A percentile compares a stretch with the other conserved stretches of the same genome.
Conservation (phyloP, 2,797 vertebrate species). For the Smutsia temminckii region DNA sequence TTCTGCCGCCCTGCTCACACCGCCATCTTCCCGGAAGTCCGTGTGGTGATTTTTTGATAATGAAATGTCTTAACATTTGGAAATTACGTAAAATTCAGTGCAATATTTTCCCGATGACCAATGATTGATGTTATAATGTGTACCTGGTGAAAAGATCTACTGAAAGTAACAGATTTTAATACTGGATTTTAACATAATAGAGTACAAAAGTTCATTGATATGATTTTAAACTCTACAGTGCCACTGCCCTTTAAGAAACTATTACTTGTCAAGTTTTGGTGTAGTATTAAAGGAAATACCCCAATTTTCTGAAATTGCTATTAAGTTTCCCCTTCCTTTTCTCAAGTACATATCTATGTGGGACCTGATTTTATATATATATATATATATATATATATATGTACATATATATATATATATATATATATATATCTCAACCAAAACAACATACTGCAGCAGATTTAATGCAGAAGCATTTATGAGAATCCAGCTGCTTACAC, state of each 20-base stretch:
- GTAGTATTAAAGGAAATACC: constrained; percentile 34
- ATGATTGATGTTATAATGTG: background rate
- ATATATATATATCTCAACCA: background rate
- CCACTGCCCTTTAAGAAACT: background rate
- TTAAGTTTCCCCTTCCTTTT: background rate
- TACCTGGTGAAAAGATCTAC: background rate
- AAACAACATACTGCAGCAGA: background rate
- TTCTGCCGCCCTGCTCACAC: too few species aligned
- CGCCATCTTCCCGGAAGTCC: too few species aligned
- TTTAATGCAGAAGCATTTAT: background rate
- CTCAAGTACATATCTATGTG: background rate
- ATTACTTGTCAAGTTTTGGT: constrained; percentile 60
- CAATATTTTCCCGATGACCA: background rate
- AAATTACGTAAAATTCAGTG: background rate
- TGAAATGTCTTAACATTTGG: constrained; percentile 36
- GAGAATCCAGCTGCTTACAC: background rate
- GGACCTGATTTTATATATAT: background rate
- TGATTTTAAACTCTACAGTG: background rate
- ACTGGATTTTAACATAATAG: too few species aligned
- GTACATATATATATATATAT: too few species aligned
- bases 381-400: too few species aligned
- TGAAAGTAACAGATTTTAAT: too few species aligned
- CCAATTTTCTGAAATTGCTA: background rate
- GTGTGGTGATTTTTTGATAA: constrained; percentile 24
- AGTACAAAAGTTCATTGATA: background rate